Percentiles rank a stretch among this genome's conserved stretches.
These are phyloP conservation scores for Pedetes capensis DNA, from an alignment of 2,113 vertebrate genomes.

Conservation along the genomic window DNA sequence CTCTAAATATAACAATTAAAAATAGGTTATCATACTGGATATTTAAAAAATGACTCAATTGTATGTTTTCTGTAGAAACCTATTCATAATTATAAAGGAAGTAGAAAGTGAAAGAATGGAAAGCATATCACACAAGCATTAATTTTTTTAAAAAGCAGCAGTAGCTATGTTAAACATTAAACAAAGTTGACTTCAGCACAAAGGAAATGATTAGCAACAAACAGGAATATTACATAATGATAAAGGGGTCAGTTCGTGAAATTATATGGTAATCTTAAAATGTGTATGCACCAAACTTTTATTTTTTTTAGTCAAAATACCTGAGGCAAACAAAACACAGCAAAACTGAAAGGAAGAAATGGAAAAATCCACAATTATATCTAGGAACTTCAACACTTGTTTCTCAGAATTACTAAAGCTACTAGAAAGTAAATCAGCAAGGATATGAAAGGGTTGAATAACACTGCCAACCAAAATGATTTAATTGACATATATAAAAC, in stretches of 20 bases:
- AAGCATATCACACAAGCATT: background rate
- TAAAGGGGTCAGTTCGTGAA: background rate
- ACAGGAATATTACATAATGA: background rate
- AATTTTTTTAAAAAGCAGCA: background rate
- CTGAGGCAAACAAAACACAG: background rate
- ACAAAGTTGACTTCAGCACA: background rate
- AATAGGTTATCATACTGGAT: background rate
- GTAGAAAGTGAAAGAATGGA: background rate
- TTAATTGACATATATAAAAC: background rate
- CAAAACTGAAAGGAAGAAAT: background rate
- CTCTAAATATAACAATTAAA: background rate
- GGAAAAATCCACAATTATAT: background rate
- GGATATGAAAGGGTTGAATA: background rate
- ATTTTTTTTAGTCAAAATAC: background rate
- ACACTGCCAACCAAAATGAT: background rate
- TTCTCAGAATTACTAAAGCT: slow-evolving; percentile 6
- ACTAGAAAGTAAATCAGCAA: background rate
- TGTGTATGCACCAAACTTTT: background rate
- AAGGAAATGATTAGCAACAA: background rate
- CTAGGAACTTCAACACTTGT: background rate
- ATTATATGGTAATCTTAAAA: background rate
- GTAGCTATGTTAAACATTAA: background rate
- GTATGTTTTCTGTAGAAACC: background rate
- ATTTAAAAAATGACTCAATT: background rate
- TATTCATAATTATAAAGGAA: background rate